These are phyloP conservation scores for Blastobasis lacticolella DNA, from an alignment of 2,888 invertebrate species.

Conservation along the genomic window DNA sequence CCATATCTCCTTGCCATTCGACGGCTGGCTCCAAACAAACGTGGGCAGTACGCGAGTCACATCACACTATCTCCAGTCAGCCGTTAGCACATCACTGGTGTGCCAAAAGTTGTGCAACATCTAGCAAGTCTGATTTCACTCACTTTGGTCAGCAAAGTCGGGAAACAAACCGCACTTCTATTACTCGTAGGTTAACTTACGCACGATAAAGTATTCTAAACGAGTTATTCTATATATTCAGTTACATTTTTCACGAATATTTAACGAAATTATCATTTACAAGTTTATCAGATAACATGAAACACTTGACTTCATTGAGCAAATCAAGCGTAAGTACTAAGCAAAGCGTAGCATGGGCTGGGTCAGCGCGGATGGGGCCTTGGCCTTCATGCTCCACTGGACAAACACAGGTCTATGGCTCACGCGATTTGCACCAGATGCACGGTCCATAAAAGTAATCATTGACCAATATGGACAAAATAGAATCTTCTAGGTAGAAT, in stretches of 20 bases:
- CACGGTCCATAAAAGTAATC: slow-evolving; percentile 39
- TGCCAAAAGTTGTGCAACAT: slow-evolving; percentile 23
- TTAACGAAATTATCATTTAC: no score
- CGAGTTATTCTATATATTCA: no score
- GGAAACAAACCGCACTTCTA: slow-evolving; percentile 27
- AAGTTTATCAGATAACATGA: background rate
- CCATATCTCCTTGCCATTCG: slow-evolving; percentile 35
- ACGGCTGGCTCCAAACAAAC: background rate
- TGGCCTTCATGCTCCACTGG: slow-evolving; percentile 63
- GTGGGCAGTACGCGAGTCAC: no score
- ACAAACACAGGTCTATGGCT: slow-evolving; percentile 49
- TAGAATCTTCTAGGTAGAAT: no score
- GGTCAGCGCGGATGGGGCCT: slow-evolving; percentile 53
- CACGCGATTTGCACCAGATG: slow-evolving; percentile 52
- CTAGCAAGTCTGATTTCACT: slow-evolving; percentile 40
- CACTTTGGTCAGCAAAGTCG: slow-evolving; percentile 48
- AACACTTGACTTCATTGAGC: slow-evolving; percentile 12
- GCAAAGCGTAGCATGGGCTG: slow-evolving; percentile 13
- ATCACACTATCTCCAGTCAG: no score
- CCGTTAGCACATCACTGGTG: slow-evolving; percentile 3
- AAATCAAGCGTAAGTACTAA: slow-evolving; percentile 15
- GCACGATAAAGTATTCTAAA: no score
- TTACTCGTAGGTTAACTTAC: no score
- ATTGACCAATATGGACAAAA: slow-evolving; percentile 19
- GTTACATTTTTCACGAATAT: no score